Conservation (phyloP, 2,888 invertebrate genomes). For the Nymphalis urticae region DNA sequence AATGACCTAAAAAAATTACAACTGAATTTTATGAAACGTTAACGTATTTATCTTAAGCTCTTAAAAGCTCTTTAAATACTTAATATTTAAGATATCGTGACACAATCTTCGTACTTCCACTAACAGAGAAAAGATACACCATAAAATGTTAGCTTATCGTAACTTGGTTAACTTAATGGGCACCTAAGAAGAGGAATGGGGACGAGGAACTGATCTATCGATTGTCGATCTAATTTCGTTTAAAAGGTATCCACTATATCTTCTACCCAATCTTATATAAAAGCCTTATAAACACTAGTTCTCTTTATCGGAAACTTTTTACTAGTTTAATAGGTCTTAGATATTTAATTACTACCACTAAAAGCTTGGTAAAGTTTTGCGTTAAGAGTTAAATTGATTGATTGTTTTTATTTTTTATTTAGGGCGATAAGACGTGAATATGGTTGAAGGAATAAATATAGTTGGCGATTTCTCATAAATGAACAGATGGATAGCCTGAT, state of each 20-base stretch:
- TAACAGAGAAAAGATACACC: conserved; percentile 33
- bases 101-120: conserved; percentile 17
- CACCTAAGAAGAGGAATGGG: conserved; percentile 38
- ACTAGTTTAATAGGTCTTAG: neutral
- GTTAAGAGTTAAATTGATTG: neutral
- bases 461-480: too few species aligned
- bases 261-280: conserved; percentile 18
- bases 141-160: conserved; percentile 40
- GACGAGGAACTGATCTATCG: conserved; percentile 35
- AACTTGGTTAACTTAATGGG: conserved; percentile 38
- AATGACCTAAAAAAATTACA: too few species aligned
- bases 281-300: conserved; percentile 9
- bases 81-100: conserved; percentile 10
- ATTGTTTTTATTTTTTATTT: too few species aligned
- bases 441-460: too few species aligned
- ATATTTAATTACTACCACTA: neutral
- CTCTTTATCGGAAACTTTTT: neutral
- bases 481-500: too few species aligned
- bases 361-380: neutral
- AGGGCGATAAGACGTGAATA: too few species aligned
- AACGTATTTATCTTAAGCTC: neutral
- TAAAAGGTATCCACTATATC: conserved; percentile 30
- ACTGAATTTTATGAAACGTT: too few species aligned
- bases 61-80: conserved; percentile 11
- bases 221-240: conserved; percentile 36